Evolutionary conservation across 2,797 vertebrate genomes (phyloP).

Genomic region (Myotis daubentonii): DNA sequence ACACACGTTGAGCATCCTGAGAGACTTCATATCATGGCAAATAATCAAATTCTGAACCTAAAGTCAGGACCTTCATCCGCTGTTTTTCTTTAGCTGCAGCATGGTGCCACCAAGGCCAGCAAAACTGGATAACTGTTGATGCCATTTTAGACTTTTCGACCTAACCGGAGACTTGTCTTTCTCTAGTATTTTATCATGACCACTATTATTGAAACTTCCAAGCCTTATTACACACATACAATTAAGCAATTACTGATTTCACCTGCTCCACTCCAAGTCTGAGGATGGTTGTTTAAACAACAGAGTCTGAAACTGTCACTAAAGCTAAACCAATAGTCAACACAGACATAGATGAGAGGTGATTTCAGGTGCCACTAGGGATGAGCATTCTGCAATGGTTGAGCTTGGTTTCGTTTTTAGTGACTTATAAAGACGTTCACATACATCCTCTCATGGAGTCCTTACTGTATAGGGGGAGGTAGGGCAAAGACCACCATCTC

Average conservation of each 20-base stretch:
- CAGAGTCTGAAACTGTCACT: conserved; percentile 35
- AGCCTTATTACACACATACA: conserved; percentile 58
- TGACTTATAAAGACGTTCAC: not conserved
- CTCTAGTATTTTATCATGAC: conserved; percentile 5
- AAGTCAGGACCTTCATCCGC: not conserved
- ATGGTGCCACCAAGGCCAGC: not conserved
- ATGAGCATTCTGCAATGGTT: not conserved
- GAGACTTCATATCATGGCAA: not conserved
- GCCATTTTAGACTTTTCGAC: not conserved
- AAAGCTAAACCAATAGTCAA: conserved; percentile 51
- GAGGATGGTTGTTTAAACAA: conserved; percentile 65
- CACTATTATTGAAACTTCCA: conserved; percentile 41
- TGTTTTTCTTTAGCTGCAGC: not conserved
- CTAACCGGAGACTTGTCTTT: not conserved
- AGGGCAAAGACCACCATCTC: not conserved
- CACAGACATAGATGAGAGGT: conserved; percentile 2
- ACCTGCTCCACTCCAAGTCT: conserved; percentile 59
- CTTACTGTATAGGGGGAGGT: not conserved
- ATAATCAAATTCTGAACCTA: not conserved
- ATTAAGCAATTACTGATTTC: conserved; percentile 75
- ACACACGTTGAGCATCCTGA: not conserved
- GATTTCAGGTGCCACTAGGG: not conserved
- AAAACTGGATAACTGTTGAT: not conserved
- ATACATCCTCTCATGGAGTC: rapidly evolving
- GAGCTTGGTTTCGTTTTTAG: not conserved